Evolutionary conservation across 2,113 vertebrate genomes (phyloP), one percentile per base, ranked within the genome.

Genomic region (Odontophorus gujanensis): DNA sequence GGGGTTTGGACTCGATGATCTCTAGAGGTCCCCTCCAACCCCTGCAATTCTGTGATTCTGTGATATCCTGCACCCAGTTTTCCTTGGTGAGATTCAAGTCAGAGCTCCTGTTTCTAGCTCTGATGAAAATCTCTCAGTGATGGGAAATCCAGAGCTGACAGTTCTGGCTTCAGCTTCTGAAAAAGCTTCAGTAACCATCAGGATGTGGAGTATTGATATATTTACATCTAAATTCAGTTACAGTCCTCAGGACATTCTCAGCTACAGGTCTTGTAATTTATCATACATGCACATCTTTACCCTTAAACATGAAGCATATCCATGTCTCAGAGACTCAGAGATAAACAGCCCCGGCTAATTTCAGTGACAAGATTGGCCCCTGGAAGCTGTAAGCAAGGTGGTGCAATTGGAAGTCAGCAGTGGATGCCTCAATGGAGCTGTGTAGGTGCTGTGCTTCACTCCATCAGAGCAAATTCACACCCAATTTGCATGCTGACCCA

Each of bases 401-500:
- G 45, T 55, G 50, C 36, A 87, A 30, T 59, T 53, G 69, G 63
- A 79, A 32, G 53, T 45, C 63, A 65, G 51, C 2, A 1, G n/a
- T 24, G 3, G 1, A 57, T 45, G 28, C 89, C 66, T 48, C 62
- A 36, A 50, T 7, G 28, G 71, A 51, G 71, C 42, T 68, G 53
- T 50, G 76, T 38, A 43, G 72, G 51, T 91, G 79, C 13, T 11
- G 6, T 65, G 72, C 55, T 86, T 73, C 73, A 66, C 79, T 66
- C 53, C 0, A 0, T 77, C 48, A 42, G 50, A 86, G 42, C 26
- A 87, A 93, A 87, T 77, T 91, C 57, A 19, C 92, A 88, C 68
- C 28, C 67, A 74, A 6, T 96, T 91, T 94, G 66, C 86, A 57
- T 93, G 28, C 81, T 84, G 77, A 92, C 66, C 73, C 43, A 71